A percentile compares a stretch with the other conserved stretches of the same genome.
phyloP scores from a whole-genome alignment of 1,140 invertebrate genomes.

The Delia radicum region DNA sequence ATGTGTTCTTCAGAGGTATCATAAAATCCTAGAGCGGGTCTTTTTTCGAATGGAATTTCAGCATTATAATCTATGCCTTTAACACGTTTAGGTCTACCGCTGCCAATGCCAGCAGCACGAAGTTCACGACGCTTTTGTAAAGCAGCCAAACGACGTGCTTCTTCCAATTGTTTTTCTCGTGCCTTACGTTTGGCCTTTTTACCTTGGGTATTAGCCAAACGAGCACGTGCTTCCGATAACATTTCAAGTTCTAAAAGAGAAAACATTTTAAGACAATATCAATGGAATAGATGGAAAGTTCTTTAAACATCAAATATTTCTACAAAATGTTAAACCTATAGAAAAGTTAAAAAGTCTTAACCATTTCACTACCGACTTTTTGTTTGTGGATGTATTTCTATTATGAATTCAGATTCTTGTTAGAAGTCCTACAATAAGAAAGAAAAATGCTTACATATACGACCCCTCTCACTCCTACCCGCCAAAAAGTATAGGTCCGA shows the following conservation, averaged over 20 bases:
- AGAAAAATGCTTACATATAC: too few species aligned
- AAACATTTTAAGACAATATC: too few species aligned
- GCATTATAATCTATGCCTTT: conserved; percentile 94
- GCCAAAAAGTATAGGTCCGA: too few species aligned
- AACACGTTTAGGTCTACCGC: conserved; percentile 49
- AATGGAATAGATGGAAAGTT: too few species aligned
- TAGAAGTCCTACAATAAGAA: too few species aligned
- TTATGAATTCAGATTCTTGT: too few species aligned
- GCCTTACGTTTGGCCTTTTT: conserved; percentile 99
- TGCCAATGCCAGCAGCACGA: conserved; percentile 92
- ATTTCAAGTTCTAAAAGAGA: conserved; percentile 87
- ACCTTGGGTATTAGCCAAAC: conserved; percentile 98
- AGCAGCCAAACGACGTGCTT: conserved; percentile 92
- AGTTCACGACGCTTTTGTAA: conserved; percentile 95
- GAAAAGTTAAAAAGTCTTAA: too few species aligned
- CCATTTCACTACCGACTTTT: too few species aligned
- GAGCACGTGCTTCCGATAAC: conserved; percentile 96
- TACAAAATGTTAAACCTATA: too few species aligned
- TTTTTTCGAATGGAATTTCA: conserved; percentile 97
- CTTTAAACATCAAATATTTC: too few species aligned
- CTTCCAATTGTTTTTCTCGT: conserved; percentile 96
- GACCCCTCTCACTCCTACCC: too few species aligned
- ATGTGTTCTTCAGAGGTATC: conserved; percentile 88
- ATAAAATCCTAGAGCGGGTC: conserved; percentile 88
- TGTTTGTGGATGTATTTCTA: too few species aligned